Base-by-base conservation (phyloP, 2,888 invertebrate genomes). In the Entomobrya proxima region DNA sequence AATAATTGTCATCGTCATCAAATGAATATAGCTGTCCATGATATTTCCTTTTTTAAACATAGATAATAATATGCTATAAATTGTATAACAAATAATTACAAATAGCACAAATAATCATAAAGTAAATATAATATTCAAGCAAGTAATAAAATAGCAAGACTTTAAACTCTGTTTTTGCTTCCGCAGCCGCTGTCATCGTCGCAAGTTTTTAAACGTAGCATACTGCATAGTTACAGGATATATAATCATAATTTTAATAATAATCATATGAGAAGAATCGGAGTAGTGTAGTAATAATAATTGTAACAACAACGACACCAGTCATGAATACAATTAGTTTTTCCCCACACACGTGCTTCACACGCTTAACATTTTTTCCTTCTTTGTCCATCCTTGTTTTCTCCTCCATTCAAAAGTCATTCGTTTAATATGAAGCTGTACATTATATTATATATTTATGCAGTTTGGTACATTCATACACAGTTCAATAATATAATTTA, bases 141-240 rank as follows among this genome's bases (percentile, higher is more conserved):
- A 80, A 80, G 80, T 80, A 80, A 80, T 80, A 80, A 69, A 80
- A 80, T 80, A 80, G 40, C 55, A 80, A 72, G 27, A 80, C 37
- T 74, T 80, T 69, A 69, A 80, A 80, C 69, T 80, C 80, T 80
- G 15, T 64, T 61, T 40, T 6, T 24, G n/a, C n/a, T n/a, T n/a
- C n/a, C n/a, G n/a, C 30, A 15, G 7, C 58, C 58, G 15, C 30
- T 58, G 58, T 58, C 30, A 52, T 18, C n/a, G n/a, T n/a, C n/a
- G n/a, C n/a, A n/a, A n/a, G n/a, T n/a, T n/a, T n/a, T n/a, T n/a
- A n/a, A n/a, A n/a, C n/a, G n/a, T n/a, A n/a, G n/a, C n/a, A n/a
- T n/a, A n/a, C n/a, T n/a, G n/a, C n/a, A n/a, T n/a, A n/a, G n/a
- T n/a, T n/a, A n/a, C n/a, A n/a, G n/a, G n/a, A n/a, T n/a, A n/a